phyloP scores from a whole-genome alignment of 1,140 invertebrate species.

The Drosophila yakuba region DNA sequence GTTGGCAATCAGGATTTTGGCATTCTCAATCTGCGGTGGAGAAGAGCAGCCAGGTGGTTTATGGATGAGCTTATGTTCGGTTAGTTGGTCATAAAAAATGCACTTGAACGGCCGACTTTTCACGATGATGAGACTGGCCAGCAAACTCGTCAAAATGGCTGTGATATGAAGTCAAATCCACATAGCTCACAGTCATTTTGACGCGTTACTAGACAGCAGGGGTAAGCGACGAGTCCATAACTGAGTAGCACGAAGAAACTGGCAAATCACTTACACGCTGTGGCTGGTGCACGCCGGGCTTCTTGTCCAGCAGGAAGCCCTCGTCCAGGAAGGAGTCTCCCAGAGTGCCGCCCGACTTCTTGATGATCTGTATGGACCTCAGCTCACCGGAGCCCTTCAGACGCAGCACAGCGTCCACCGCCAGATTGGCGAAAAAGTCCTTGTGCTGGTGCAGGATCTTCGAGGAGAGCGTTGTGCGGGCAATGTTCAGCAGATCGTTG shows the following conservation, averaged over 20 bases:
- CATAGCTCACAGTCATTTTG: conserved; percentile 83
- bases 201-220: conserved; percentile 63
- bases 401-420: conserved; percentile 97
- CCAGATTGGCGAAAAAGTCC: conserved; percentile 97
- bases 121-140: conserved; percentile 39
- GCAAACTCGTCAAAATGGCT: conserved; percentile 85
- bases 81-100: neutral
- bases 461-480: conserved; percentile 98
- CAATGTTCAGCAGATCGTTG: conserved; percentile 98
- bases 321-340: conserved; percentile 99
- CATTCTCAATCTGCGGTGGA: conserved; percentile 91
- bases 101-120: neutral
- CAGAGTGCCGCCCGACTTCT: conserved; percentile 96
- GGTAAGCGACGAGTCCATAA: neutral
- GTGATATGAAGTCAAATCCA: conserved; percentile 76
- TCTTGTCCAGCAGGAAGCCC: conserved; percentile 99
- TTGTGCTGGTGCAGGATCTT: conserved; percentile 99
- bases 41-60: neutral
- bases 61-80: neutral
- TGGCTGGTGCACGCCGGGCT: conserved; percentile 95
- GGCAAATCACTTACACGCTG: conserved; percentile 86
- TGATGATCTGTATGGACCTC: conserved; percentile 98
- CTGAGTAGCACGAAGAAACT: too few species aligned
- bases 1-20: conserved; percentile 99
- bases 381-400: conserved; percentile 98